Evolutionary conservation across 2,113 vertebrate genomes (phyloP).

Genomic region (Oncorhynchus gorbuscha): DNA sequence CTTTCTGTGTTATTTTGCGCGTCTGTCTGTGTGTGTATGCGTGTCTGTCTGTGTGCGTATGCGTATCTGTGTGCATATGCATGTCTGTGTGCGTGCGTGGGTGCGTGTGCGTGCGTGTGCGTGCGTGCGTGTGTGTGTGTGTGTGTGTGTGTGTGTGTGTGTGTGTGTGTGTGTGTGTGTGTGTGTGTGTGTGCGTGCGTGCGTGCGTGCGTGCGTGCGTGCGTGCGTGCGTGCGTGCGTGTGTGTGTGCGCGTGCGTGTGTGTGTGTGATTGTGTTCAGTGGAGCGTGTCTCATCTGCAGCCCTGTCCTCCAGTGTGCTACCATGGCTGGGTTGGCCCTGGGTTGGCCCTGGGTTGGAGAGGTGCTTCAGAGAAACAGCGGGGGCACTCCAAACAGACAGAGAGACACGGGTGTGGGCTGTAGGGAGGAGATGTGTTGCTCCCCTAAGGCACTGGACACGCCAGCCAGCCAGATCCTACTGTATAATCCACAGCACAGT

Average conservation of each 20-base stretch:
- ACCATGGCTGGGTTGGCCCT: slow-evolving; percentile 21
- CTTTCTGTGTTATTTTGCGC: too few relatives aligned
- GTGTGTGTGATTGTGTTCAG: background rate
- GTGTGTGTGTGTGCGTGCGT: background rate
- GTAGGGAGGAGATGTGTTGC: background rate
- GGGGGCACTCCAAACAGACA: slow-evolving; percentile 9
- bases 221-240: background rate
- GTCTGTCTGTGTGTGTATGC: too few relatives aligned
- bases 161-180: background rate
- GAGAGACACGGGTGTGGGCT: background rate
- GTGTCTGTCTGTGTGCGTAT: background rate
- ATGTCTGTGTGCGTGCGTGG: too few relatives aligned
- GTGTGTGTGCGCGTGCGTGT: too few relatives aligned
- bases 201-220: background rate
- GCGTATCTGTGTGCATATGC: background rate
- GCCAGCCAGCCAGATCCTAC: slow-evolving; percentile 5
- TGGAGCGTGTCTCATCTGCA: slow-evolving; percentile 16
- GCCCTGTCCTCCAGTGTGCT: background rate
- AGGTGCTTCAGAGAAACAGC: slow-evolving; percentile 30
- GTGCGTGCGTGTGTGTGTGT: background rate
- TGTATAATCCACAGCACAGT: slow-evolving; percentile 18
- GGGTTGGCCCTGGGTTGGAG: slow-evolving; percentile 34
- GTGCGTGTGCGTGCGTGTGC: background rate
- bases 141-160: background rate
- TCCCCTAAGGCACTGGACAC: background rate